These are phyloP conservation scores for Chalcosyrphus nemorum DNA, from an alignment of 2,888 invertebrate genomes.

Conservation along the genomic window DNA sequence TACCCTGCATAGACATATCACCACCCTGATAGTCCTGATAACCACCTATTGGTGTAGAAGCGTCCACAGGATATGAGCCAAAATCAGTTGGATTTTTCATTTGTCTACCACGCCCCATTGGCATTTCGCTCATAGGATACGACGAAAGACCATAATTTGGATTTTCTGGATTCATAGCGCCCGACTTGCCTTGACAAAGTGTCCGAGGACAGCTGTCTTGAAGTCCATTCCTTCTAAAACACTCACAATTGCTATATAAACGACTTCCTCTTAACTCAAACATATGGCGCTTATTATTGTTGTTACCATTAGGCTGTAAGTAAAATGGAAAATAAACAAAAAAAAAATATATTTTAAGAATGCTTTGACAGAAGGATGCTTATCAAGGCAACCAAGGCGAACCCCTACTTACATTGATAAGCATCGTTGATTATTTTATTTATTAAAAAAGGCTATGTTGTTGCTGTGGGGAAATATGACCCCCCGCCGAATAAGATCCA, in stretches of 20 bases:
- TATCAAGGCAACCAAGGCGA: slow-evolving; percentile 29
- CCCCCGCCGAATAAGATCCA: slow-evolving; percentile 70
- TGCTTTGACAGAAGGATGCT: background rate
- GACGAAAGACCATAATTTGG: slow-evolving; percentile 82
- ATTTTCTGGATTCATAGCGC: slow-evolving; percentile 82
- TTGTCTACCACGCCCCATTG: slow-evolving; percentile 20
- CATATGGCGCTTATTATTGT: background rate
- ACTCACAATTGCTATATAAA: slow-evolving; percentile 84
- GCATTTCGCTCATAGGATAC: slow-evolving; percentile 77
- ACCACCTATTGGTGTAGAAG: background rate
- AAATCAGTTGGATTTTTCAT: background rate
- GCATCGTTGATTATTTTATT: background rate
- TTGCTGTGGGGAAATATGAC: slow-evolving; percentile 54
- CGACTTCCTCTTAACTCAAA: slow-evolving; percentile 79
- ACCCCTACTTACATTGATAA: slow-evolving; percentile 26
- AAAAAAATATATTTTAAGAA: background rate
- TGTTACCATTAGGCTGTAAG: slow-evolving; percentile 79
- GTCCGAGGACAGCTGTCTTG: slow-evolving; percentile 84
- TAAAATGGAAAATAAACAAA: background rate
- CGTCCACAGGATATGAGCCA: background rate
- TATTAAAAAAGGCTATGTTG: background rate
- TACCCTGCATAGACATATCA: slow-evolving; percentile 1
- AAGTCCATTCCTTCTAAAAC: slow-evolving; percentile 84
- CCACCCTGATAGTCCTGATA: slow-evolving; percentile 7
- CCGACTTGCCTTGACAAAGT: slow-evolving; percentile 83